Evolutionary conservation across 2,113 vertebrate genomes (phyloP).

Genomic region (Pseudois nayaur): DNA sequence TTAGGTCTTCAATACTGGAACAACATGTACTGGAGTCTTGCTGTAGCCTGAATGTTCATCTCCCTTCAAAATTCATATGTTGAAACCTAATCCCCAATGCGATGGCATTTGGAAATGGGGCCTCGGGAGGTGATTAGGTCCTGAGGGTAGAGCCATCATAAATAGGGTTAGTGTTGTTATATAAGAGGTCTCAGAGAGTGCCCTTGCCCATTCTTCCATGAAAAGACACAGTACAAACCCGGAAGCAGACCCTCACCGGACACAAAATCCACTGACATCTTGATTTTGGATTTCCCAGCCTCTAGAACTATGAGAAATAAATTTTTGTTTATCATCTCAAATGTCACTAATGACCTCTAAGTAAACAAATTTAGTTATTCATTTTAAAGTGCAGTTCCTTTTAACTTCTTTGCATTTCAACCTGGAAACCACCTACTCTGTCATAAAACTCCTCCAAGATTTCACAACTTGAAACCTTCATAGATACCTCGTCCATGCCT

Average conservation of each 20-base stretch:
- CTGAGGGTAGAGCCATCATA: not conserved
- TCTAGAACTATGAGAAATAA: not conserved
- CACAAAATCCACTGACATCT: no score
- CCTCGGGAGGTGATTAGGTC: not conserved
- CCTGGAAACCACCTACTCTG: not conserved
- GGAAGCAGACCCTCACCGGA: not conserved
- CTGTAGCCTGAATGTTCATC: not conserved
- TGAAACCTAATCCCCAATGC: not conserved
- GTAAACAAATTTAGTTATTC: not conserved
- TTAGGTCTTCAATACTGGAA: not conserved
- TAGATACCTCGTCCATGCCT: not conserved
- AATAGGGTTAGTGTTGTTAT: not conserved
- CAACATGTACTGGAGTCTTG: not conserved
- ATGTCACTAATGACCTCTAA: not conserved
- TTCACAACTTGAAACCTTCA: not conserved
- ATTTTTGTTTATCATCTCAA: not conserved
- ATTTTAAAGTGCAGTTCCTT: not conserved
- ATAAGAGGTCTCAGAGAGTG: not conserved
- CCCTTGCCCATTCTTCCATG: not conserved
- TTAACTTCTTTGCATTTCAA: not conserved
- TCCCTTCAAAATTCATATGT: not conserved
- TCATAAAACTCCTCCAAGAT: not conserved
- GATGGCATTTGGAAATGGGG: not conserved
- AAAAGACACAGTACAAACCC: not conserved
- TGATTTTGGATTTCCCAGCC: not conserved